A percentile compares a stretch with the other conserved stretches of the same genome.
Conservation (phyloP, 2,797 vertebrate species). For the Lerista edwardsae region DNA sequence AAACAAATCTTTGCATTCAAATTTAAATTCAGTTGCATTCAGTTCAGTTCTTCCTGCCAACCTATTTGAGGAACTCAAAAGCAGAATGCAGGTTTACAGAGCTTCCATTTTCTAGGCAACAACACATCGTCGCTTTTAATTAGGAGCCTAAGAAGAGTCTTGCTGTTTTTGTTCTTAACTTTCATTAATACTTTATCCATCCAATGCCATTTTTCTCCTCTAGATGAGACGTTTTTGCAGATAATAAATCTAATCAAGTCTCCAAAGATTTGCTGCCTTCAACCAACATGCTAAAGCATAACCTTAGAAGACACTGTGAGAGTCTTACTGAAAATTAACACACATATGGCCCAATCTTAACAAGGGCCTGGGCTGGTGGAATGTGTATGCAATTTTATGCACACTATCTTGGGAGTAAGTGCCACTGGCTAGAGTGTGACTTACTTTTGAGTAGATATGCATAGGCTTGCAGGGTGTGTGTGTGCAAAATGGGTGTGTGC, state of each 20-base stretch:
- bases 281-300: neutral
- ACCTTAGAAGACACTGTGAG: neutral
- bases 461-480: no score
- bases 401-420: no score
- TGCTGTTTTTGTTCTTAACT: neutral
- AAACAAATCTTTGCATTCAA: neutral
- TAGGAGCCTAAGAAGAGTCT: neutral
- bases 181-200: neutral
- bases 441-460: no score
- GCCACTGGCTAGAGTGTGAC: no score
- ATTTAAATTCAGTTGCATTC: neutral
- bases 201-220: neutral
- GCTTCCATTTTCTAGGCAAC: neutral
- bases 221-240: neutral
- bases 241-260: neutral
- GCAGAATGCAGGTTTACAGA: neutral
- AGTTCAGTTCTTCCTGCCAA: neutral
- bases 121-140: neutral
- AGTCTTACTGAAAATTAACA: neutral
- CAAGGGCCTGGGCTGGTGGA: no score
- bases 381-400: no score
- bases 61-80: neutral
- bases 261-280: neutral
- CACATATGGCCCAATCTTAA: no score
- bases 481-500: no score